Conservation (phyloP, 2,888 invertebrate genomes). For the Eremobia ochroleuca region DNA sequence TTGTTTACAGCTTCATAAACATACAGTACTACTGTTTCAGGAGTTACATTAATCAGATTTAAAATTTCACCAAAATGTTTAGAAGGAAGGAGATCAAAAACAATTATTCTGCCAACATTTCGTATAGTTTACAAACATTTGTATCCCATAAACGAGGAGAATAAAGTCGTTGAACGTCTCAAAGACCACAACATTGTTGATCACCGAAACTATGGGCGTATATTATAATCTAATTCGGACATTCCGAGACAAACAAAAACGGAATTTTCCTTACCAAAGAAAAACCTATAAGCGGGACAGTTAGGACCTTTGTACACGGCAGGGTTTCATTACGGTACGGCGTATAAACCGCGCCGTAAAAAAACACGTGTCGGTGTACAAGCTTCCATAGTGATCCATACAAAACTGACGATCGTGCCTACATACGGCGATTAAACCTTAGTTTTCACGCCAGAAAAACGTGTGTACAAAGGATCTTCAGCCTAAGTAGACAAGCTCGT, state of each 20-base stretch:
- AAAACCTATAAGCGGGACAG: conserved; percentile 55
- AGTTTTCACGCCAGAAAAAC: too few species aligned
- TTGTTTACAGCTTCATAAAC: conserved; percentile 9
- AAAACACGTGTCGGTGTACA: too few species aligned
- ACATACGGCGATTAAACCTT: too few species aligned
- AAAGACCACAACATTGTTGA: conserved; percentile 48
- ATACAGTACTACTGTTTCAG: background rate
- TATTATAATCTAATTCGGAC: conserved; percentile 57
- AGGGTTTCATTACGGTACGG: too few species aligned
- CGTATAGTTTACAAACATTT: conserved; percentile 28
- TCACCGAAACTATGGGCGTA: conserved; percentile 59
- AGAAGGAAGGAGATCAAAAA: conserved; percentile 14
- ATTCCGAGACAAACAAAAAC: conserved; percentile 43
- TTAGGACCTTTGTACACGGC: background rate
- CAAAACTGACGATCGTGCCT: too few species aligned
- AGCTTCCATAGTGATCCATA: too few species aligned
- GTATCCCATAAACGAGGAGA: conserved; percentile 37
- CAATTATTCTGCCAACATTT: conserved; percentile 17
- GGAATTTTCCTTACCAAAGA: conserved; percentile 21
- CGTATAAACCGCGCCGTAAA: too few species aligned
- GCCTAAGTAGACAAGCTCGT: too few species aligned
- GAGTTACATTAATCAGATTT: conserved; percentile 24
- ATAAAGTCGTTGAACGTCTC: conserved; percentile 62
- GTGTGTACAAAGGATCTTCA: too few species aligned
- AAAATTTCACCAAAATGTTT: conserved; percentile 26